Conservation (phyloP, 2,888 invertebrate species). For the Xiphydria camelus region DNA sequence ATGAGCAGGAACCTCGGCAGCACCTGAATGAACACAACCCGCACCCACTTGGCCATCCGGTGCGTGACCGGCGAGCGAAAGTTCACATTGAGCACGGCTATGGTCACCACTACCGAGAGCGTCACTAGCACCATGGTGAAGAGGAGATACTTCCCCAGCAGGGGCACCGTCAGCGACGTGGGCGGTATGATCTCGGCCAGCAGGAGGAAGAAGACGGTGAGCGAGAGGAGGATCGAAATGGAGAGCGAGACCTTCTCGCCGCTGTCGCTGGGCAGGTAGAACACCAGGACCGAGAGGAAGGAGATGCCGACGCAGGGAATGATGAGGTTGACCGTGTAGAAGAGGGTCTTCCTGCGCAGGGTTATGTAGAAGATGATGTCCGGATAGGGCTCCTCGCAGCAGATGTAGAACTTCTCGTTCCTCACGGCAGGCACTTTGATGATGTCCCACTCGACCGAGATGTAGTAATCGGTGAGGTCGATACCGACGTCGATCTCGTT, state of each 20-base stretch:
- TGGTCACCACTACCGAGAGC: slow-evolving; percentile 89
- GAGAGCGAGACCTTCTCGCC: slow-evolving; percentile 98
- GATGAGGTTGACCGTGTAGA: slow-evolving; percentile 96
- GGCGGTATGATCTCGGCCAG: slow-evolving; percentile 94
- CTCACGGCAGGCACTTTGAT: slow-evolving; percentile 89
- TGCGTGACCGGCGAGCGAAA: slow-evolving; percentile 91
- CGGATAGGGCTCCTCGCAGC: slow-evolving; percentile 95
- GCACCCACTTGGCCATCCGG: slow-evolving; percentile 90
- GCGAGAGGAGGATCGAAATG: slow-evolving; percentile 88
- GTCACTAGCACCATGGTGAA: slow-evolving; percentile 96
- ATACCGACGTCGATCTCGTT: slow-evolving; percentile 89
- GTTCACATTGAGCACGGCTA: slow-evolving; percentile 91
- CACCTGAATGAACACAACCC: slow-evolving; percentile 81
- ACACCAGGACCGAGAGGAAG: slow-evolving; percentile 94
- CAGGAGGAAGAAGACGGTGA: slow-evolving; percentile 92
- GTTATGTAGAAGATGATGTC: slow-evolving; percentile 99
- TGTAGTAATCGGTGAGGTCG: slow-evolving; percentile 91
- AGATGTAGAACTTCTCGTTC: slow-evolving; percentile 92
- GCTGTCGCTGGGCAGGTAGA: slow-evolving; percentile 96
- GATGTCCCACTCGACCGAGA: slow-evolving; percentile 98
- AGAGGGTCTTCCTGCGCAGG: slow-evolving; percentile 89
- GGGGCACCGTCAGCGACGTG: slow-evolving; percentile 88
- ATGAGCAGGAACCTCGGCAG: slow-evolving; percentile 86
- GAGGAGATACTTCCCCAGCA: slow-evolving; percentile 88
- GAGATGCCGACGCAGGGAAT: slow-evolving; percentile 97